Percentiles rank a stretch among this genome's conserved stretches.
phyloP scores from a whole-genome alignment of 2,888 invertebrate genomes.

The Amblyteles armatorius region DNA sequence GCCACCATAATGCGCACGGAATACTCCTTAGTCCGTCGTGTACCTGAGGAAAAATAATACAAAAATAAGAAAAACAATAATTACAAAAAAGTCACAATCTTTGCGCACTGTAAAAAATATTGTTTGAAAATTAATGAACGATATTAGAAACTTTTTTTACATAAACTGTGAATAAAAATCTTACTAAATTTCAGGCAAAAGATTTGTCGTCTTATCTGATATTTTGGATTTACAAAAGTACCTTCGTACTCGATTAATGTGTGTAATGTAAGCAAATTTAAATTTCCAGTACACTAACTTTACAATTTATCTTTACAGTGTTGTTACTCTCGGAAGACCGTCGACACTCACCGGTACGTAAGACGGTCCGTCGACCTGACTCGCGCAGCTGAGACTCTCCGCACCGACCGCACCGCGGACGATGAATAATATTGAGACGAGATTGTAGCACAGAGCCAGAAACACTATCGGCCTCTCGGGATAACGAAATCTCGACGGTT shows the following conservation, averaged over 20 bases:
- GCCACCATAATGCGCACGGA: slow-evolving; percentile 91
- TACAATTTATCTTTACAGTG: too few relatives aligned
- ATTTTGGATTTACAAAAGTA: too few relatives aligned
- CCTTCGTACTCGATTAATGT: too few relatives aligned
- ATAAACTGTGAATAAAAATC: too few relatives aligned
- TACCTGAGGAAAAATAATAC: slow-evolving; percentile 66
- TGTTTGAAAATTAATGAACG: too few relatives aligned
- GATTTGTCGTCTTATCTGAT: too few relatives aligned
- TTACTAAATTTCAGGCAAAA: too few relatives aligned
- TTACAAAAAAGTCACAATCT: background rate
- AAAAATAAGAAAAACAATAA: background rate
- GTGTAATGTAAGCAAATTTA: too few relatives aligned
- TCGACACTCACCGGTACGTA: slow-evolving; percentile 80
- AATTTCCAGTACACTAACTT: too few relatives aligned
- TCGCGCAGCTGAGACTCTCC: slow-evolving; percentile 82
- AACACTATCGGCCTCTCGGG: slow-evolving; percentile 97
- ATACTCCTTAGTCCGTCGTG: slow-evolving; percentile 85
- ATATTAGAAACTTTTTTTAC: too few relatives aligned
- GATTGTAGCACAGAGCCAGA: slow-evolving; percentile 94
- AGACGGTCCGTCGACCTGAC: slow-evolving; percentile 83
- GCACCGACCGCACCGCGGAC: slow-evolving; percentile 88
- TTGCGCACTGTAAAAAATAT: background rate
- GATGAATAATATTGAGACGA: slow-evolving; percentile 91
- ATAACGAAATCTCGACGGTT: slow-evolving; percentile 95
- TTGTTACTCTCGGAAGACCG: too few relatives aligned